Percentiles rank a stretch among this genome's conserved stretches.
Conservation (phyloP, 37 sponge, comb jelly and placozoan genomes). For the Trichoplax adhaerens region DNA sequence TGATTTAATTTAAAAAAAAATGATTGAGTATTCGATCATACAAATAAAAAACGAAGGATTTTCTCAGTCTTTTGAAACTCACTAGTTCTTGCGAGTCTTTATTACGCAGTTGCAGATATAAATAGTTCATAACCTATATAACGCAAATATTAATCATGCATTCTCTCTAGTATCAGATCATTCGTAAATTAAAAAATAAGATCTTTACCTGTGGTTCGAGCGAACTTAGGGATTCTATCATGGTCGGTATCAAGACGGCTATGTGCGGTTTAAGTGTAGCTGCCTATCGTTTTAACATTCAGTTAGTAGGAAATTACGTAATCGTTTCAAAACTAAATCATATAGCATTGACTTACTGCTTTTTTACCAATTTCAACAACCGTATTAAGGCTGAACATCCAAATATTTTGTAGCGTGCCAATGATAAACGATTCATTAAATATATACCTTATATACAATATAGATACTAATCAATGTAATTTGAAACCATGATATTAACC, state of each 20-base stretch:
- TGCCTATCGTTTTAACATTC: constrained; percentile 18
- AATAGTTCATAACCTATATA: constrained; percentile 26
- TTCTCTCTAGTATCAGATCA: neutral
- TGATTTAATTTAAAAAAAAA: neutral
- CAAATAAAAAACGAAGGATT: too few species aligned
- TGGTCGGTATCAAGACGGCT: constrained; percentile 32
- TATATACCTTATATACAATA: too few species aligned
- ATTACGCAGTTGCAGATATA: constrained; percentile 26
- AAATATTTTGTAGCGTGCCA: neutral
- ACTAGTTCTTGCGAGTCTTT: constrained; percentile 25
- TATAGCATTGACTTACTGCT: constrained; percentile 27
- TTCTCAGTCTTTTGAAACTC: neutral
- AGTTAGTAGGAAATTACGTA: constrained; percentile 1
- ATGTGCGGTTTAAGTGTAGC: constrained; percentile 62
- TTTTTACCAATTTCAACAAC: constrained; percentile 40
- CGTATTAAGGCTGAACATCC: constrained; percentile 21
- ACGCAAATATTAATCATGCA: neutral
- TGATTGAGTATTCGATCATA: too few species aligned
- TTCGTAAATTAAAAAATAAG: neutral
- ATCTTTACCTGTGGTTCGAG: constrained; percentile 51
- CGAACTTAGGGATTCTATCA: constrained; percentile 53
- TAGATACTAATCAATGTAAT: too few species aligned
- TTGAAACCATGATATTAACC: too few species aligned
- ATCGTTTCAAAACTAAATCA: constrained; percentile 1
- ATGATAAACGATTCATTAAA: neutral